A percentile compares a stretch with the other conserved stretches of the same genome.
These are phyloP conservation scores for Actenoides lindsayi DNA, from an alignment of 2,113 vertebrate genomes.

Conservation along the genomic window DNA sequence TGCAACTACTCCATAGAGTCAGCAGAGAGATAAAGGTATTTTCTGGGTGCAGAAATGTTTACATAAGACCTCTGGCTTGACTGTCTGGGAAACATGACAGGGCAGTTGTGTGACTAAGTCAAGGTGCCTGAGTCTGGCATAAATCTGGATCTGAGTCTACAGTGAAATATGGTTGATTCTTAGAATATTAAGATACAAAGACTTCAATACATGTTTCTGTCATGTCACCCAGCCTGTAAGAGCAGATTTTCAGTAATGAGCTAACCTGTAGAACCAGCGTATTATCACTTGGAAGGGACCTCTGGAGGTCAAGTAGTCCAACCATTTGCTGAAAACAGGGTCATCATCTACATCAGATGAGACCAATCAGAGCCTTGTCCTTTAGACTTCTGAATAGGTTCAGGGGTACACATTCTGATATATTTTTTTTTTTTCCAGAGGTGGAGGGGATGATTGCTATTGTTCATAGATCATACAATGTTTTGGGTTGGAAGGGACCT, in stretches of 20 bases:
- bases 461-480: not conserved
- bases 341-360: not conserved
- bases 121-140: not conserved
- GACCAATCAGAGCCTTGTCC: not conserved
- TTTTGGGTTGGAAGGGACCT: not conserved
- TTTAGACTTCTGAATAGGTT: not conserved
- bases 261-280: not conserved
- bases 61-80: not conserved
- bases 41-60: not conserved
- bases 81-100: not conserved
- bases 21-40: not conserved
- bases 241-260: not conserved
- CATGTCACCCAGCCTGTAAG: not conserved
- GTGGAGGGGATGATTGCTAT: not conserved
- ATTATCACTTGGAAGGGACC: not conserved
- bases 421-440: not conserved
- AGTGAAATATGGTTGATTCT: not conserved
- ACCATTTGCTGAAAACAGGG: not conserved
- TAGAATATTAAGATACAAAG: not conserved
- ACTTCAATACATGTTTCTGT: not conserved
- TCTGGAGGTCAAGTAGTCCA: not conserved
- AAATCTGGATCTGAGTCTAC: not conserved
- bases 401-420: not conserved
- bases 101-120: not conserved
- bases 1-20: not conserved